phyloP scores from a whole-genome alignment of 2,888 invertebrate species.

The Drosophila austrosaltans region DNA sequence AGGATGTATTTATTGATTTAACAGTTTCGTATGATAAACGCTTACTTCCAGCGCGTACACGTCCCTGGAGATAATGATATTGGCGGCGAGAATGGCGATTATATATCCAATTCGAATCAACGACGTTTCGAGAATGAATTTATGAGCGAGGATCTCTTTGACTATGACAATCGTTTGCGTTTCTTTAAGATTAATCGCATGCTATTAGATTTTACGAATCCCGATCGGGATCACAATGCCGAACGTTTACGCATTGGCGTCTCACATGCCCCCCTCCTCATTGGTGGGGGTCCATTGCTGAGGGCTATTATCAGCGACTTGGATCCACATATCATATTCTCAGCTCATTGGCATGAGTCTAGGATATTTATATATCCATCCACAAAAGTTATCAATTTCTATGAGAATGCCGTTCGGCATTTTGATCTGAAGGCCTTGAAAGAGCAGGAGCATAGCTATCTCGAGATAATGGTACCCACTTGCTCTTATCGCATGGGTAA shows the following conservation, averaged over 20 bases:
- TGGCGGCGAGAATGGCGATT: constrained; percentile 94
- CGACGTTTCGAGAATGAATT: constrained; percentile 90
- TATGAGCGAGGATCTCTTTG: constrained; percentile 87
- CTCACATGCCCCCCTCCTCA: constrained; percentile 88
- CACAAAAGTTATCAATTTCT: constrained; percentile 80
- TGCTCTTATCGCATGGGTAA: constrained; percentile 99
- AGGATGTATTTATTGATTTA: constrained; percentile 5
- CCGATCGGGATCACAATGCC: constrained; percentile 82
- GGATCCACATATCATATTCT: constrained; percentile 88
- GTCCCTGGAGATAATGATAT: constrained; percentile 99
- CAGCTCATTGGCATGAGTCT: constrained; percentile 87
- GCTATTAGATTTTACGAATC: constrained; percentile 86
- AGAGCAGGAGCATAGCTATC: constrained; percentile 83
- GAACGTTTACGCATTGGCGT: constrained; percentile 85
- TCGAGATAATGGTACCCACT: constrained; percentile 95
- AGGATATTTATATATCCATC: constrained; percentile 82
- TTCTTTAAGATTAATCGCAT: constrained; percentile 91
- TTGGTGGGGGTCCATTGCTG: constrained; percentile 83
- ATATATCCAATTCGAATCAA: constrained; percentile 87
- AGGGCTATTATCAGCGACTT: constrained; percentile 86
- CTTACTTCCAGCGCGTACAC: constrained; percentile 88
- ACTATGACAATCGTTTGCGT: constrained; percentile 85
- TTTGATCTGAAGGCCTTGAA: constrained; percentile 80
- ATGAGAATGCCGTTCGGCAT: constrained; percentile 76
- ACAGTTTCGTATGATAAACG: constrained; percentile 73